Conservation (phyloP, 2,797 vertebrate species). For the Leptoclinus maculatus region DNA sequence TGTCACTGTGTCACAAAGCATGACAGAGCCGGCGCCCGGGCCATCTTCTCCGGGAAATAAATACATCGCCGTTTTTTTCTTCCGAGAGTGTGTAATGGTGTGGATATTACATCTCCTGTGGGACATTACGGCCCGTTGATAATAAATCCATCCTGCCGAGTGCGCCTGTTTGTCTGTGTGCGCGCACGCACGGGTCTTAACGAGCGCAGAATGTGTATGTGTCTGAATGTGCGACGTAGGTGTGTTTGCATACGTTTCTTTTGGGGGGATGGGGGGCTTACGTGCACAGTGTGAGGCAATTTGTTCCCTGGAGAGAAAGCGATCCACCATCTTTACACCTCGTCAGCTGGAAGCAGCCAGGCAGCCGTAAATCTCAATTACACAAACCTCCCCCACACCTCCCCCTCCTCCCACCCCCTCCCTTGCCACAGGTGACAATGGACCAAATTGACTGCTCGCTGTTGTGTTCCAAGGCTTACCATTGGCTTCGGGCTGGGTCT, state of each 20-base stretch:
- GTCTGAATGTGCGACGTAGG: conserved; percentile 29
- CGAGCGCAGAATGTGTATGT: conserved; percentile 41
- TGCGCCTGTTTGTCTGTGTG: conserved; percentile 15
- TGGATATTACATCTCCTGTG: conserved; percentile 82
- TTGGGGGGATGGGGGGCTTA: conserved; percentile 36
- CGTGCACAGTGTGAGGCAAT: conserved; percentile 64
- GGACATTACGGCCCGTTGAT: conserved; percentile 74
- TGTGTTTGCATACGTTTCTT: conserved; percentile 44
- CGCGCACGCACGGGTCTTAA: conserved; percentile 26
- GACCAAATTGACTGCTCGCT: conserved; percentile 70
- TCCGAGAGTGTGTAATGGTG: conserved; percentile 75
- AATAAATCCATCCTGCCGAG: conserved; percentile 76
- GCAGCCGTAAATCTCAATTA: conserved; percentile 84
- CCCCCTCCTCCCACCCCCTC: conserved; percentile 24
- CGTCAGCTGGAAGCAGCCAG: conserved; percentile 93
- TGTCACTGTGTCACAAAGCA: conserved; percentile 72
- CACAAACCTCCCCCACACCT: conserved; percentile 39
- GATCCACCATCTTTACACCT: conserved; percentile 61
- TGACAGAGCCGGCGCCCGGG: conserved; percentile 64
- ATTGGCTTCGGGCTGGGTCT: conserved; percentile 96
- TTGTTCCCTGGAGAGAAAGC: conserved; percentile 72
- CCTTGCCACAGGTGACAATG: conserved; percentile 82
- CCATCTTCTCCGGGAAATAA: conserved; percentile 77
- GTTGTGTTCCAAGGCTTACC: conserved; percentile 98
- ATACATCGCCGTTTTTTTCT: conserved; percentile 77